Conservation (phyloP, 2,888 invertebrate genomes). For the Lycia hirtaria region DNA sequence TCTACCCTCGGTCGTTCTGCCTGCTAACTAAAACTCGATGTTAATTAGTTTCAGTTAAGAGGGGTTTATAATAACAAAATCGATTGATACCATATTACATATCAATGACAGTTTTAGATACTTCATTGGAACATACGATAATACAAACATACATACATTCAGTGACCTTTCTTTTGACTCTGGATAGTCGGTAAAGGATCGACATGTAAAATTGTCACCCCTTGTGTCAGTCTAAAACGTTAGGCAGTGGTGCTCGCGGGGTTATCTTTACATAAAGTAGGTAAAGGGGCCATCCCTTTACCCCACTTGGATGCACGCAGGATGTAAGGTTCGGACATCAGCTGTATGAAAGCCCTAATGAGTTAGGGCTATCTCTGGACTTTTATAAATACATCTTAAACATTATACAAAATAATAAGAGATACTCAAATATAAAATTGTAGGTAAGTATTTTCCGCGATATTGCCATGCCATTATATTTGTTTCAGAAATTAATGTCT, state of each 20-base stretch:
- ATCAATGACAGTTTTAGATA: too few species aligned
- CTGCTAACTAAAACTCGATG: too few species aligned
- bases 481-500: too few species aligned
- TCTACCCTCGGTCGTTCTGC: too few species aligned
- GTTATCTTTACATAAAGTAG: conserved; percentile 18
- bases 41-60: too few species aligned
- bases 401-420: neutral
- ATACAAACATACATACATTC: too few species aligned
- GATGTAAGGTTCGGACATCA: conserved; percentile 1
- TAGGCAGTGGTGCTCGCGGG: conserved; percentile 17
- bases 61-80: too few species aligned
- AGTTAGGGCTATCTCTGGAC: neutral
- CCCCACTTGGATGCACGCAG: neutral
- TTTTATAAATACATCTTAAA: neutral
- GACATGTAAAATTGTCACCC: conserved; percentile 11
- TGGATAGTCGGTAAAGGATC: too few species aligned
- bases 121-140: too few species aligned
- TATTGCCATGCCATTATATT: too few species aligned
- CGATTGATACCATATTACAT: too few species aligned
- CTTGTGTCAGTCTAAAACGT: conserved; percentile 9
- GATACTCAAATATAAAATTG: neutral
- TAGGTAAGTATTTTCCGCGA: neutral
- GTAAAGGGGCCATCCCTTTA: conserved; percentile 1
- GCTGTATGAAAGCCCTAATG: conserved; percentile 1
- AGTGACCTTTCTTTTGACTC: too few species aligned